Conservation (phyloP, 2,888 invertebrate genomes). For the Crioceris asparagi region DNA sequence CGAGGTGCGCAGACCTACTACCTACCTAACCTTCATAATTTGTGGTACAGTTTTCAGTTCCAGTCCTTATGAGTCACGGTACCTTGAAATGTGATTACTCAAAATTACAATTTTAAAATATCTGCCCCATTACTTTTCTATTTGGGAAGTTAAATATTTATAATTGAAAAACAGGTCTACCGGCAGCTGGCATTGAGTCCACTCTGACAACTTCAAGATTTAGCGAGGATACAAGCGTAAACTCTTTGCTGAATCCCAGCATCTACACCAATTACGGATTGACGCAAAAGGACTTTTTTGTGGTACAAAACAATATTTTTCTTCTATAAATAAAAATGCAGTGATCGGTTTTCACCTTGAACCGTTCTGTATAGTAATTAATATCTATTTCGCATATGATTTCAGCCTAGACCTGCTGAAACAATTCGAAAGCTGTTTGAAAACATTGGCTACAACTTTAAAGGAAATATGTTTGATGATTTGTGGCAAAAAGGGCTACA, state of each 20-base stretch:
- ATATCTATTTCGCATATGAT: background rate
- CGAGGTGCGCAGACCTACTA: too few species aligned
- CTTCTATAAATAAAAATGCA: background rate
- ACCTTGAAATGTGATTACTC: too few species aligned
- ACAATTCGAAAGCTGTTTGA: constrained; percentile 42
- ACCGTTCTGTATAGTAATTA: background rate
- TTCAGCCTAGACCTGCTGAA: constrained; percentile 30
- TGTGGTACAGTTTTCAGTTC: too few species aligned
- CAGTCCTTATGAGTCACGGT: too few species aligned
- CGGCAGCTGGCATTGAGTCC: constrained; percentile 28
- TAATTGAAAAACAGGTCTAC: too few species aligned
- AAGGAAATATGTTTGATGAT: constrained; percentile 39
- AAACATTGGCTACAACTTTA: constrained; percentile 41
- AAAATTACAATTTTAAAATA: too few species aligned
- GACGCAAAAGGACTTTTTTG: constrained; percentile 35
- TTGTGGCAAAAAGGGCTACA: constrained; percentile 44
- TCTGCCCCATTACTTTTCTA: too few species aligned
- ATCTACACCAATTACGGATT: constrained; percentile 38
- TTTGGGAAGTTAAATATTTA: too few species aligned
- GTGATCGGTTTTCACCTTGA: background rate
- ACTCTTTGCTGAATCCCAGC: constrained; percentile 36
- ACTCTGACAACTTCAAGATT: constrained; percentile 29
- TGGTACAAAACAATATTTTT: constrained; percentile 22
- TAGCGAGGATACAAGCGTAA: constrained; percentile 31
- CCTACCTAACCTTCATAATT: too few species aligned